Base-by-base conservation (phyloP, 2,888 invertebrate genomes). In the Mimachlamys varia region DNA sequence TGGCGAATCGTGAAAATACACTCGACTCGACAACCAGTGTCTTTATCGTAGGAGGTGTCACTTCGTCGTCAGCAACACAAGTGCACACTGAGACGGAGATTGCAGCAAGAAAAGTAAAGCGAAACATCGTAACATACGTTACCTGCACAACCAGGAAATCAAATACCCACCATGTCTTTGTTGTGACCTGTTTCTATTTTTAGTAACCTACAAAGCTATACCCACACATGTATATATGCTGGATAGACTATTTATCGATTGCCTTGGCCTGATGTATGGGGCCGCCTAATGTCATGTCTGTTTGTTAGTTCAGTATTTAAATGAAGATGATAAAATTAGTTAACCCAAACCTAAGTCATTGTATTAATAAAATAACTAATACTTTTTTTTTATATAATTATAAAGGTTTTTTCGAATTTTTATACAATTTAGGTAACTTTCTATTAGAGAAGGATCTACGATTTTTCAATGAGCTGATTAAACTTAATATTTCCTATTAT, bases 1-100 rank as follows among this genome's bases (percentile, higher is more conserved):
- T 44, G 17, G 90, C 89, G 44, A 90, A 89, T 44, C 91, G 58
- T 10, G 91, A 89, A 62, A 27, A 87, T 33, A 90, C 89, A 19
- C 62, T 88, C 17, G 90, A 89, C n/a, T 38, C 33, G n/a, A 90
- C 76, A 27, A 76, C 33, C 33, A 76, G 7, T 76, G 76, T 76
- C 27, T 76, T 27, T 76, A 76, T 76, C 0, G 76, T 0, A 33
- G 76, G 76, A 7, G 2, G 76, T 33, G 76, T 76, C 2, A 12
- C 15, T 5, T 19, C 33, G 22, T 76, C 76, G 33, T 76, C 12
- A 33, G 33, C 15, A 76, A 27, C 33, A 15, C 76, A 76, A 13
- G 33, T 76, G 22, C 76, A 27, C 7, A 12, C 27, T 27, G 33
- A 33, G 4, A 76, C 7, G 12, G 76, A 76, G 12, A 76, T 12